A percentile compares a stretch with the other conserved stretches of the same genome.
Conservation (phyloP, 1,140 invertebrate genomes). For the Amyelois transitella region DNA sequence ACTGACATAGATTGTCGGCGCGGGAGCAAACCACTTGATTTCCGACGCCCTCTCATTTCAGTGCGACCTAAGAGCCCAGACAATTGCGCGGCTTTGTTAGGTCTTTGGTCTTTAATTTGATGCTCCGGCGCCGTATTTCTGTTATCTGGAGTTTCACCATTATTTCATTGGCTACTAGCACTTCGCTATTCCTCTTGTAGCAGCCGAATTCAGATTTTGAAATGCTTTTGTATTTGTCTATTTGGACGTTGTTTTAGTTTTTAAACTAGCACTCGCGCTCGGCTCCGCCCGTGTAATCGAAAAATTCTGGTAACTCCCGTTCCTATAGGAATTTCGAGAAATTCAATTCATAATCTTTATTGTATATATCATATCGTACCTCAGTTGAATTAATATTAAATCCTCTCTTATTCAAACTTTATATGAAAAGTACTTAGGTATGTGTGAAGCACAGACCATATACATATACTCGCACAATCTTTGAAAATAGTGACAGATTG, state of each 20-base stretch:
- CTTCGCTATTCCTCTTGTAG: neutral
- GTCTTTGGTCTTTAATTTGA: constrained; percentile 12
- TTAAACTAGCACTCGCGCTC: neutral
- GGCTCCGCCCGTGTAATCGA: no score
- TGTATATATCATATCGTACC: no score
- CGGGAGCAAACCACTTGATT: constrained; percentile 21
- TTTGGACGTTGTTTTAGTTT: neutral
- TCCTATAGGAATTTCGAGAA: no score
- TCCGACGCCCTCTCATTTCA: constrained; percentile 12
- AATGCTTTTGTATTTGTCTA: neutral
- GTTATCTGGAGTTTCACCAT: neutral
- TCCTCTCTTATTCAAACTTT: no score
- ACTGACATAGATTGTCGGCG: constrained; percentile 12
- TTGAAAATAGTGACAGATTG: no score
- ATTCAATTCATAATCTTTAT: no score
- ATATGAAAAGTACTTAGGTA: no score
- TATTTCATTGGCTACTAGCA: neutral
- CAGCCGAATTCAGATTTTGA: neutral
- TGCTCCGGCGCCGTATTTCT: neutral
- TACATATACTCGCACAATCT: no score
- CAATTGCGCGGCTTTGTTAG: constrained; percentile 16
- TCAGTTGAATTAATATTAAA: no score
- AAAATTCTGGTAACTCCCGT: no score
- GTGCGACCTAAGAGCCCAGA: constrained; percentile 9
- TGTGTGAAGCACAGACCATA: no score